These are phyloP conservation scores for Bibio marci DNA, from an alignment of 2,888 invertebrate genomes.

Conservation along the genomic window DNA sequence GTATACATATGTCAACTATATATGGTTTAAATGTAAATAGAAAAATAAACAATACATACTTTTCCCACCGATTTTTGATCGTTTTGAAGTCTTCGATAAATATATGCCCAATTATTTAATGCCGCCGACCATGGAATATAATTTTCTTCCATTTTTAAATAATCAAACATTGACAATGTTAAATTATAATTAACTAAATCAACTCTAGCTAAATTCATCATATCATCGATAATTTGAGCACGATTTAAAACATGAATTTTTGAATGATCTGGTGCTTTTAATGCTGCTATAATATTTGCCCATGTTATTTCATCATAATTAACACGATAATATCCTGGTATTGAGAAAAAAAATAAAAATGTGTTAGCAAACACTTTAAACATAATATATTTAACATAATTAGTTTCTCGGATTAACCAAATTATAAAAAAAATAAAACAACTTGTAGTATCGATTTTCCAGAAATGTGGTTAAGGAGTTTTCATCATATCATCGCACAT, in stretches of 20 bases:
- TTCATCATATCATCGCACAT: too few relatives aligned
- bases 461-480: too few relatives aligned
- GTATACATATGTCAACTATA: too few relatives aligned
- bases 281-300: slow-evolving; percentile 31
- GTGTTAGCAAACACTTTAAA: too few relatives aligned
- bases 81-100: background rate
- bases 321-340: slow-evolving; percentile 40
- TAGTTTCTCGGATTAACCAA: too few relatives aligned
- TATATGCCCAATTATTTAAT: slow-evolving; percentile 24
- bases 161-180: slow-evolving; percentile 49
- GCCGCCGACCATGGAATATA: slow-evolving; percentile 67
- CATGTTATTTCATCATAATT: slow-evolving; percentile 44
- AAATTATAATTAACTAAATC: slow-evolving; percentile 38
- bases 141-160: slow-evolving; percentile 46
- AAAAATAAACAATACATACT: too few relatives aligned
- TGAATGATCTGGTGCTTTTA: slow-evolving; percentile 28
- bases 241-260: slow-evolving; percentile 47
- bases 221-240: slow-evolving; percentile 68
- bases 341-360: too few relatives aligned
- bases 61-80: too few relatives aligned
- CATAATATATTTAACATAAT: too few relatives aligned
- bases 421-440: too few relatives aligned
- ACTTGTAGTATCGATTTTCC: too few relatives aligned
- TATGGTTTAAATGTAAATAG: too few relatives aligned
- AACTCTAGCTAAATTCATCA: slow-evolving; percentile 53